These are phyloP conservation scores for Camptogramma bilineatum DNA, from an alignment of 2,888 invertebrate genomes.

Conservation along the genomic window DNA sequence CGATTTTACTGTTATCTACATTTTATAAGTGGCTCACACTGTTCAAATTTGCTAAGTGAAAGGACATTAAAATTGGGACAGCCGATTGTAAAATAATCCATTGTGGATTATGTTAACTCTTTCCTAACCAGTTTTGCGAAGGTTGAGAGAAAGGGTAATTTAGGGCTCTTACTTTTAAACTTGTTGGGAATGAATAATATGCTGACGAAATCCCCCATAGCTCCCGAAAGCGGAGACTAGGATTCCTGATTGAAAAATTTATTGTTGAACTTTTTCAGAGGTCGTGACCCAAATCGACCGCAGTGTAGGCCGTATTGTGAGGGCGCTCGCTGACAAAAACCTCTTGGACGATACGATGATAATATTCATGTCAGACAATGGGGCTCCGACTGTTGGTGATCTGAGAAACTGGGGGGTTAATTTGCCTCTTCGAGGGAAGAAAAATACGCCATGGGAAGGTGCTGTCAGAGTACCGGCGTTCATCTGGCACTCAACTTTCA, in stretches of 20 bases:
- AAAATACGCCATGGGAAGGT: slow-evolving; percentile 94
- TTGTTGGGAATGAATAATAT: slow-evolving; percentile 24
- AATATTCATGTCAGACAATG: slow-evolving; percentile 95
- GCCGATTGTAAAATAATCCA: slow-evolving; percentile 23
- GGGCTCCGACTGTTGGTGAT: slow-evolving; percentile 91
- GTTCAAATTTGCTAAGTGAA: slow-evolving; percentile 29
- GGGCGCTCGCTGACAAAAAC: slow-evolving; percentile 87
- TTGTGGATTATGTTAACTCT: slow-evolving; percentile 27
- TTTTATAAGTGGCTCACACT: background rate
- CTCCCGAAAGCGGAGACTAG: slow-evolving; percentile 2
- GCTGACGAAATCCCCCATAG: slow-evolving; percentile 17
- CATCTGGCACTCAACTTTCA: slow-evolving; percentile 87
- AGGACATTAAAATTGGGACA: slow-evolving; percentile 32
- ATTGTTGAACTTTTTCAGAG: slow-evolving; percentile 60
- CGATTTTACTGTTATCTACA: background rate
- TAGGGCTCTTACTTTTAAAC: slow-evolving; percentile 30
- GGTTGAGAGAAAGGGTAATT: slow-evolving; percentile 37
- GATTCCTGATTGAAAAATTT: slow-evolving; percentile 25
- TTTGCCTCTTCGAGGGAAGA: slow-evolving; percentile 92
- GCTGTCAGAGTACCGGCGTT: slow-evolving; percentile 91
- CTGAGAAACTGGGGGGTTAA: slow-evolving; percentile 92
- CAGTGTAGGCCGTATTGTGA: slow-evolving; percentile 91
- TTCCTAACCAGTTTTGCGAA: slow-evolving; percentile 39
- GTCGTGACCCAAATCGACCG: slow-evolving; percentile 92
- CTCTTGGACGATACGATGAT: slow-evolving; percentile 94